These are phyloP conservation scores for Rhingia campestris DNA, from an alignment of 2,888 invertebrate species.

Conservation along the genomic window DNA sequence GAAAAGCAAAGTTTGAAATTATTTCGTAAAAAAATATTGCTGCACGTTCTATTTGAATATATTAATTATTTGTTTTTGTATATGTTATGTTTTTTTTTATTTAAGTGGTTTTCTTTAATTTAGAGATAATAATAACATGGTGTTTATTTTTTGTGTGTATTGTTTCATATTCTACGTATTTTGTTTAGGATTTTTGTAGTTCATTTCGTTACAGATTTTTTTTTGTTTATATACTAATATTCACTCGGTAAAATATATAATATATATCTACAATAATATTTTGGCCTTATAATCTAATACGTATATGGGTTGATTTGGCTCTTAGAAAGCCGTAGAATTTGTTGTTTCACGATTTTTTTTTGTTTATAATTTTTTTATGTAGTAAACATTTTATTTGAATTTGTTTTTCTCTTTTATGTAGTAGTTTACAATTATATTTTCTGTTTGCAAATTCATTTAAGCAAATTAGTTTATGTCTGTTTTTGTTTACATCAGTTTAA, in stretches of 20 bases:
- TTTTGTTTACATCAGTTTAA: constrained; percentile 58
- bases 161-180: constrained; percentile 74
- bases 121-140: constrained; percentile 71
- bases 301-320: constrained; percentile 80
- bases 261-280: constrained; percentile 77
- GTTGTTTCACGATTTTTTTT: constrained; percentile 54
- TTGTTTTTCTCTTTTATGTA: constrained; percentile 33
- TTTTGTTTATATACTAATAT: constrained; percentile 62
- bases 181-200: constrained; percentile 68
- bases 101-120: constrained; percentile 47
- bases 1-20: constrained; percentile 22
- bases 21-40: constrained; percentile 38
- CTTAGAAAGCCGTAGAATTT: constrained; percentile 75
- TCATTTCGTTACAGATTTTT: constrained; percentile 47
- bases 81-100: constrained; percentile 21
- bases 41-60: constrained; percentile 43
- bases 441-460: constrained; percentile 38
- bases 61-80: constrained; percentile 8
- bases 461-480: constrained; percentile 48
- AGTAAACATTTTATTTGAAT: constrained; percentile 79
- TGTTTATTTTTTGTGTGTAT: constrained; percentile 70
- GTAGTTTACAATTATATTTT: constrained; percentile 14
- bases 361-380: constrained; percentile 70
- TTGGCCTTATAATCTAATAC: constrained; percentile 82
- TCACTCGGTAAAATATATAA: constrained; percentile 74